Conservation (phyloP, 2,113 vertebrate species). For the Dunckerocampus dactyliophorus region DNA sequence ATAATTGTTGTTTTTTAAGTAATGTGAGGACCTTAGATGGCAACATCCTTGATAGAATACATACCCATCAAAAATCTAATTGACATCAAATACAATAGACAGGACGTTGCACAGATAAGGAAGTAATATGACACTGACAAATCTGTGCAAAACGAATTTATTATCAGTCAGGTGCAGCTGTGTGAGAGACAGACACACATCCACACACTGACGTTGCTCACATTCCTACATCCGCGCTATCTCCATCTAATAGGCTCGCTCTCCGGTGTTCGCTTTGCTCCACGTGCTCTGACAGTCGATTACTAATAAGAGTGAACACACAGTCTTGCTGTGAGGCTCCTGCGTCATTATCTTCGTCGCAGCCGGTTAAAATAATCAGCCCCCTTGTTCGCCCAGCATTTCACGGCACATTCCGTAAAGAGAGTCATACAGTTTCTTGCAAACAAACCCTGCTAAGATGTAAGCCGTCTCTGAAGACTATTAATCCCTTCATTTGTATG, state of each 20-base stretch:
- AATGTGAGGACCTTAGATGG: no score
- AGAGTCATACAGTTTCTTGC: neutral
- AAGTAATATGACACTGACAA: neutral
- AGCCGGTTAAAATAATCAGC: neutral
- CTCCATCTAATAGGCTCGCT: slow-evolving; percentile 13
- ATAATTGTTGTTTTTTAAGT: no score
- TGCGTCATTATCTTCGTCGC: slow-evolving; percentile 31
- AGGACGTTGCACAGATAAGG: no score
- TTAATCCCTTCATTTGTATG: neutral
- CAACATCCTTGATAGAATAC: no score
- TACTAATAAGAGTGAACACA: slow-evolving; percentile 31
- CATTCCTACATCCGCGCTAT: neutral
- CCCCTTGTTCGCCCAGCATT: slow-evolving; percentile 1
- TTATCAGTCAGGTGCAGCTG: neutral
- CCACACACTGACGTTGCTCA: neutral
- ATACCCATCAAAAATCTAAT: no score
- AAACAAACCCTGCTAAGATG: neutral
- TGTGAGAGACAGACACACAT: neutral
- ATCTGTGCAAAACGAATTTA: neutral
- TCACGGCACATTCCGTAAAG: neutral
- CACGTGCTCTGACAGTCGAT: slow-evolving; percentile 22
- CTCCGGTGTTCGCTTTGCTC: slow-evolving; percentile 10
- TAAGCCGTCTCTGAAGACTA: neutral
- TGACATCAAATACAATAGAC: no score
- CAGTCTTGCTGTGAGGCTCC: slow-evolving; percentile 29